Evolutionary conservation across 1,140 invertebrate species (phyloP), one percentile per base, ranked within the genome.

Genomic region (Varroa destructor): DNA sequence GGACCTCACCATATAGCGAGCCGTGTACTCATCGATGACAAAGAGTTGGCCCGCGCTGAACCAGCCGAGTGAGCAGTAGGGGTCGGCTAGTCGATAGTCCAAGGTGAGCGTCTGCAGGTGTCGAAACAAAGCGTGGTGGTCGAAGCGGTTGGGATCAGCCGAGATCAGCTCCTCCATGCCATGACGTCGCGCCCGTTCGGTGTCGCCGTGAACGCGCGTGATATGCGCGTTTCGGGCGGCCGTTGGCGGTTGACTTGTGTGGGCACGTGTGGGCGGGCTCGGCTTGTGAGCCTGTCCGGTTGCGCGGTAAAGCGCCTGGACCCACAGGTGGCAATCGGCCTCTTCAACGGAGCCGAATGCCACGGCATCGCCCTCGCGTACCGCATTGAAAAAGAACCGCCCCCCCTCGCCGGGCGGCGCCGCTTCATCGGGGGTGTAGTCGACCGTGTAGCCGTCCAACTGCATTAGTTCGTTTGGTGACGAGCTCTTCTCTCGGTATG

Each of bases 391-490:
- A 81, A 98, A 97, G 81, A 85, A 93, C 76, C 91, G 87, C 37
- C 88, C 90, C 51, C 90, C 90, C 80, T 91, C 89, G 77, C 61
- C 61, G 36, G 61, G 61, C 61, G 61, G 61, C 61, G 61, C 46
- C 61, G 61, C 61, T 67, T 67, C 61, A 12, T 67, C 61, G 40
- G 61, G 61, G 78, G 97, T 96, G 80, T 99, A 99, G 80, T 99
- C 96, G 14, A 99, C 95, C 72, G 95, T 99, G 80, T 96, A 99
- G 1, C 93, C 94, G 83, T 99, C 95, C 40, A 99, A 82, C 79
- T 97, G 94, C 89, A 98, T 93, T 90, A 99, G 97, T 82, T 99
- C 97, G 61, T 93, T 93, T 0, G 97, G 96, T 81, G 99, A 95
- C 37, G 93, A 90, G 82, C 98, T 98, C 82, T 97, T 99, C 79